A percentile compares a stretch with the other conserved stretches of the same genome.
Evolutionary conservation across 2,797 vertebrate genomes (phyloP).

Genomic region (Loriculus beryllinus): DNA sequence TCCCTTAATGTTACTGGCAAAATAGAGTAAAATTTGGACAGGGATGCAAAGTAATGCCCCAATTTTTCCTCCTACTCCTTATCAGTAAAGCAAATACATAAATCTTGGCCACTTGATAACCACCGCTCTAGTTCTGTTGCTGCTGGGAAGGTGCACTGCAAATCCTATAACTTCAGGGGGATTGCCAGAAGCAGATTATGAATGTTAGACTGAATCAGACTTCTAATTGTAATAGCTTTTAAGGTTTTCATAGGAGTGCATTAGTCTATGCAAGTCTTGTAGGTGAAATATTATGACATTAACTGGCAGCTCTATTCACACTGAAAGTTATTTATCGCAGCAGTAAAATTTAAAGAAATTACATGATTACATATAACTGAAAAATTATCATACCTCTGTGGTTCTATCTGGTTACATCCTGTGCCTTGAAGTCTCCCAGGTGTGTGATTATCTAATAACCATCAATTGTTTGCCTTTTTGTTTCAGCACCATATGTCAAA

Average conservation of each 20-base stretch:
- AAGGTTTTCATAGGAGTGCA: not conserved
- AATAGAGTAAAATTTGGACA: not conserved
- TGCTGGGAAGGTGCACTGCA: not conserved
- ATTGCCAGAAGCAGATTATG: not conserved
- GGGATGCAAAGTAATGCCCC: not conserved
- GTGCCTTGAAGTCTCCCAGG: not conserved
- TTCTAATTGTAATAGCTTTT: constrained; percentile 35
- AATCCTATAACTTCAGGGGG: not conserved
- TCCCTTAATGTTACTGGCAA: not conserved
- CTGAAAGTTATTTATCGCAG: not conserved
- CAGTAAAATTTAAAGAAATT: constrained; percentile 44
- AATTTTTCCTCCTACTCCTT: not conserved
- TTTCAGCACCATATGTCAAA: not conserved
- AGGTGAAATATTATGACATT: constrained; percentile 59
- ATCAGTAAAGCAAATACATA: not conserved
- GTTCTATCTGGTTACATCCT: not conserved
- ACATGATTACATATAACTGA: not conserved
- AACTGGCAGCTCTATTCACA: constrained; percentile 28
- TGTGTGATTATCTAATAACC: constrained; percentile 4
- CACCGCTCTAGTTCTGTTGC: not conserved
- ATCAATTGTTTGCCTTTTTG: not conserved
- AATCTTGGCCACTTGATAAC: not conserved
- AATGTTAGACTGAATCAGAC: not conserved
- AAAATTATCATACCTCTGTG: constrained; percentile 25
- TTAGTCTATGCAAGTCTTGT: constrained; percentile 24